These are phyloP conservation scores for Mongoloraphidia duomilia DNA, from an alignment of 2,888 invertebrate genomes.

Conservation along the genomic window DNA sequence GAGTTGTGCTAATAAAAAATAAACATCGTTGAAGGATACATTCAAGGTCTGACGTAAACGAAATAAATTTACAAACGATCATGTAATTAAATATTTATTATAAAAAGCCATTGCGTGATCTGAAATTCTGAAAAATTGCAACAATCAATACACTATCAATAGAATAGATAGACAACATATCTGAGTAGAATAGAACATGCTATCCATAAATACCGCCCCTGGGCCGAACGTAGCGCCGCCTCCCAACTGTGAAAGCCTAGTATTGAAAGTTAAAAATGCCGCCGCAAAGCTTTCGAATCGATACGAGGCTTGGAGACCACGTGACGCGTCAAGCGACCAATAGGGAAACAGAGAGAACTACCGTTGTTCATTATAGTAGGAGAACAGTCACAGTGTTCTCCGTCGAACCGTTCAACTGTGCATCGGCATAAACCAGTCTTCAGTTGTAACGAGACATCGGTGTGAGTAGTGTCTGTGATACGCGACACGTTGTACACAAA, in stretches of 20 bases:
- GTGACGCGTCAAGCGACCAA: conserved; percentile 35
- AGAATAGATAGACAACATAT: too few species aligned
- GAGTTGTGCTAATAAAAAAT: too few species aligned
- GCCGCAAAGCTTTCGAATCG: conserved; percentile 66
- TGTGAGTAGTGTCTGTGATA: conserved; percentile 21
- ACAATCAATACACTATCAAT: too few species aligned
- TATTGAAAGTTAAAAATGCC: conserved; percentile 60
- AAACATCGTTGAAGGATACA: too few species aligned
- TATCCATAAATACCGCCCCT: conserved; percentile 9
- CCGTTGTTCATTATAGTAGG: too few species aligned
- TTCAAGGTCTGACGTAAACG: too few species aligned
- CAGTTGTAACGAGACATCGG: conserved; percentile 14
- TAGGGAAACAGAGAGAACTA: conserved; percentile 11
- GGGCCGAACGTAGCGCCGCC: conserved; percentile 18
- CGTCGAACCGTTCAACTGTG: conserved; percentile 8
- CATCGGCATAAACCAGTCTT: conserved; percentile 16
- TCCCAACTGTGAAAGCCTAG: conserved; percentile 18
- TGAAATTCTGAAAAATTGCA: too few species aligned
- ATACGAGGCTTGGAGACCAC: conserved; percentile 49
- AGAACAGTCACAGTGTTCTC: conserved; percentile 6
- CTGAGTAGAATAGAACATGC: background rate
- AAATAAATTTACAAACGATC: too few species aligned
- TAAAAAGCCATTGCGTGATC: too few species aligned
- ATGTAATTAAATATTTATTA: too few species aligned
- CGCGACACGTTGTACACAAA: conserved; percentile 13